These are phyloP conservation scores for Calycopis cecrops DNA, from an alignment of 1,140 invertebrate genomes.

Conservation along the genomic window DNA sequence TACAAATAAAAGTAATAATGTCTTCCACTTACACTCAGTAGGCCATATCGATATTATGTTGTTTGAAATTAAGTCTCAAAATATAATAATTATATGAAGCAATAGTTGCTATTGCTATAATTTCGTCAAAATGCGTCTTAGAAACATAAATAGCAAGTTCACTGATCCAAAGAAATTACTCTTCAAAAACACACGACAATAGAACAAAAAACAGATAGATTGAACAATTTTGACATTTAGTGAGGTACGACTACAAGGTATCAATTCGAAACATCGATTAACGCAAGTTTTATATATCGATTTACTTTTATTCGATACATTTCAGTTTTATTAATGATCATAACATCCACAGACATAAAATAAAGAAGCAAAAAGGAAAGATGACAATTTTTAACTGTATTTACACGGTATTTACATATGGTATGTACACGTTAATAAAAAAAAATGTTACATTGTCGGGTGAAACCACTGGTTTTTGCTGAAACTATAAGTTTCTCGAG, in stretches of 20 bases:
- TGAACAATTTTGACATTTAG: slow-evolving; percentile 10
- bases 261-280: no score
- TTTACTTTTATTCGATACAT: no score
- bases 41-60: slow-evolving; percentile 30
- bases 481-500: no score
- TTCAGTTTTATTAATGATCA: no score
- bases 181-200: slow-evolving; percentile 3
- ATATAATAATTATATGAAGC: neutral
- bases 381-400: no score
- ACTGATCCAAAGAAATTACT: neutral
- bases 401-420: no score
- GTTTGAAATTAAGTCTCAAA: slow-evolving; percentile 8
- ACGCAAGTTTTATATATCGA: no score
- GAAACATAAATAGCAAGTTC: slow-evolving; percentile 9
- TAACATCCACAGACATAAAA: no score
- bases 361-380: no score
- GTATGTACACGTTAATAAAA: no score
- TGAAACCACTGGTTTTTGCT: no score
- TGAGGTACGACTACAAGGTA: neutral
- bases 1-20: slow-evolving; percentile 23
- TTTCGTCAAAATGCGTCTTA: slow-evolving; percentile 3
- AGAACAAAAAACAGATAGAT: slow-evolving; percentile 2
- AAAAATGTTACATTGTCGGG: no score
- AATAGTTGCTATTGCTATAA: neutral
- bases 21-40: slow-evolving; percentile 40